Base-by-base conservation (phyloP, 2,888 invertebrate genomes). In the Drosophila bunnanda region DNA sequence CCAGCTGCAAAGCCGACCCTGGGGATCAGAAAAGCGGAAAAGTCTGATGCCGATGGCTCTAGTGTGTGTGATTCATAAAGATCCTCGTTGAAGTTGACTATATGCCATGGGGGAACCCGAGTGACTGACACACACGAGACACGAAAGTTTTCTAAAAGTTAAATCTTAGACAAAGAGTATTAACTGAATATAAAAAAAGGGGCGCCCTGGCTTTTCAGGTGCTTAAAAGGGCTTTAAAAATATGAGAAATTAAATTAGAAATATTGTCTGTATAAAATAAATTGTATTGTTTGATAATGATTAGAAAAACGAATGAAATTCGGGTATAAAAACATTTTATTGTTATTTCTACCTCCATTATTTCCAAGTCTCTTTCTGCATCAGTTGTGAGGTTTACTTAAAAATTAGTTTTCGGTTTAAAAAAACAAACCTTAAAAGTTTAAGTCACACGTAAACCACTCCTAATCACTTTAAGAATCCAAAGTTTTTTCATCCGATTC, bases 51-150 rank as follows among this genome's bases (percentile, higher is more conserved):
- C 30, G 62, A 64, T 50, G 25, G 64, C 34, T 56, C 41, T 30
- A 20, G 50, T 50, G 64, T 43, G 64, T 43, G 64, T 72, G 66
- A 83, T 83, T 81, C 86, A 80, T 83, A 79, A 67, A 71, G 75
- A 64, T 64, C 58, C 46, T 66, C 74, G 58, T 62, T 73, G 68
- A 82, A 62, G 69, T 56, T 65, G 58, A 52, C 66, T 46, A 59
- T 34, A 61, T 46, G 62, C 28, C 59, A 52, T 43, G 20, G 20
- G 52, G 54, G 57, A 32, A 50, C 39, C 25, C 44, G 38, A 46
- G 15, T 57, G 43, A 15, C 30, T 32, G 44, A 34, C 67, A 22
- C 10, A 25, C 36, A 22, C n/a, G 25, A 53, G 22, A 53, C 53
- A 4, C 10, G 7, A n/a, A 59, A 56, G 20, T 56, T 56, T 22